Evolutionary conservation across 2,888 invertebrate genomes (phyloP), one percentile per base, ranked within the genome.

Genomic region (Troides helena): DNA sequence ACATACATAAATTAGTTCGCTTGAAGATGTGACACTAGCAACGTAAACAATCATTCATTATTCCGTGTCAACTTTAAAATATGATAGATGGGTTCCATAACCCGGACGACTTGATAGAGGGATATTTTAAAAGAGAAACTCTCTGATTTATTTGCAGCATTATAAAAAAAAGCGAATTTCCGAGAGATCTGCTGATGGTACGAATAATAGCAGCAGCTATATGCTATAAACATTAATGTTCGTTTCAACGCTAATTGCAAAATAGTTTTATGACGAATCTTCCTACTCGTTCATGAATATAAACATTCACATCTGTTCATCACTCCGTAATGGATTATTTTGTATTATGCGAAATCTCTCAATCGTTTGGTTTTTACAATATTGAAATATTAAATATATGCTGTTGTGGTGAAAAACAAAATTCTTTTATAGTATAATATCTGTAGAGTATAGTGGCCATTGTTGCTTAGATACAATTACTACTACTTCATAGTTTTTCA

Each of bases 31-130:
- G 65, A 66, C 70, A 70, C 57, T 66, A 62, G 66, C 65, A 62
- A 58, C 58, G 66, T 58, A 70, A 70, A 66, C 69, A 70, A 60
- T 61, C 62, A 62, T 62, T 66, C n/a, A 60, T 69, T 69, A 65
- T 65, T 69, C 65, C 61, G 18, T 64, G 59, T 60, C 39, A 30
- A 60, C 53, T 43, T 25, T 61, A n/a, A 25, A n/a, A 58, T 46
- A 53, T 53, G 53, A 53, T 53, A 5, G 53, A 53, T 53, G 53
- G 4, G 53, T 53, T 53, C 53, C 18, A 53, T 53, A 53, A 10
- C 53, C 53, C 53, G 5, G 53, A n/a, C 53, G 53, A 53, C 8
- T 18, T 4, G 53, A 53, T 53, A n/a, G 53, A 7, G n/a, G 2
- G 14, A 12, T 18, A 18, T 18, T 53, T 18, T 7, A n/a, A 50